phyloP scores from a whole-genome alignment of 1,140 invertebrate genomes.

The Heliconius himera region DNA sequence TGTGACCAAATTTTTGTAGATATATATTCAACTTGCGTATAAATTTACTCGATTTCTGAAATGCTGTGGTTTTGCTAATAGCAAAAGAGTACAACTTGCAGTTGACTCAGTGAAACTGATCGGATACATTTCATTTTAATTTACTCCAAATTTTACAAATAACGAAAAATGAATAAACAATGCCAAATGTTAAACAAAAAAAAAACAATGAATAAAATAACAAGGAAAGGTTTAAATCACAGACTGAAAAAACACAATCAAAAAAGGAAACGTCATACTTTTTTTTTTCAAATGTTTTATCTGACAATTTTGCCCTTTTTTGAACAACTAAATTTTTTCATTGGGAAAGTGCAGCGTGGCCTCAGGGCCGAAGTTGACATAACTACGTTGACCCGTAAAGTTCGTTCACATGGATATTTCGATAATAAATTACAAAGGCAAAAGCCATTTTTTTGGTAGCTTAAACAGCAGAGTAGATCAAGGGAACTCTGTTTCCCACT shows the following conservation, averaged over 20 bases:
- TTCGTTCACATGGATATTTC: slow-evolving; percentile 16
- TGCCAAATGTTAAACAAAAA: too few relatives aligned
- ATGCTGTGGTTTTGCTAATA: neutral
- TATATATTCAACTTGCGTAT: too few relatives aligned
- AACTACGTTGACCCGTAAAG: slow-evolving; percentile 26
- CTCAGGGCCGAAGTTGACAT: slow-evolving; percentile 38
- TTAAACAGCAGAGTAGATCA: too few relatives aligned
- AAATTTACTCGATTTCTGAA: neutral
- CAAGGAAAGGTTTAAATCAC: neutral
- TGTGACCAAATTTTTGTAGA: too few relatives aligned
- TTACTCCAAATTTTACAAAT: too few relatives aligned
- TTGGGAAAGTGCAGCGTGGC: slow-evolving; percentile 40
- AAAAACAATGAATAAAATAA: neutral
- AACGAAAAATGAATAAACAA: too few relatives aligned
- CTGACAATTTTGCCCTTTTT: slow-evolving; percentile 32
- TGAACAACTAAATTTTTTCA: slow-evolving; percentile 39
- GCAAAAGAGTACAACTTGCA: neutral
- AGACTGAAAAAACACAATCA: slow-evolving; percentile 22
- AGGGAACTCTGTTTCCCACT: too few relatives aligned
- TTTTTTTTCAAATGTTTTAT: slow-evolving; percentile 38
- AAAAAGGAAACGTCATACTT: neutral
- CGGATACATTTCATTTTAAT: too few relatives aligned
- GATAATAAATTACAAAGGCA: neutral
- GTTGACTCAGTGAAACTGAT: neutral
- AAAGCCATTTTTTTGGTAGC: neutral